Conservation (phyloP, 2,797 vertebrate genomes). For the Hylomyscus alleni region DNA sequence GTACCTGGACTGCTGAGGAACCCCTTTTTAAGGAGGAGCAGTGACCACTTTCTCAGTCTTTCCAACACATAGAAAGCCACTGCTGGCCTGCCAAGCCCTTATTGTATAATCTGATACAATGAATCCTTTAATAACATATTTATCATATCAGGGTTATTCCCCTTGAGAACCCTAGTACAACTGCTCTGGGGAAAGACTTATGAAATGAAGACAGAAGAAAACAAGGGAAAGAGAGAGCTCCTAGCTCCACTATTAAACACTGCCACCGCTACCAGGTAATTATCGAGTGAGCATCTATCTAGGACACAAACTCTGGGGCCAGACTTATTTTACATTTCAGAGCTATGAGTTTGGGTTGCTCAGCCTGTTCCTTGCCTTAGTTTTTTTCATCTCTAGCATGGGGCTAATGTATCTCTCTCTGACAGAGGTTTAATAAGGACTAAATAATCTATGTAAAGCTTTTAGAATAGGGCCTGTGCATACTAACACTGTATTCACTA, state of each 20-base stretch:
- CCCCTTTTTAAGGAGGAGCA: not conserved
- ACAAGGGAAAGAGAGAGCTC: not conserved
- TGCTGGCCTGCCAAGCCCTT: not conserved
- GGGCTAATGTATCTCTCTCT: not conserved
- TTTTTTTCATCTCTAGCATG: not conserved
- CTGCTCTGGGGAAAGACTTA: not conserved
- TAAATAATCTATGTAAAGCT: not conserved
- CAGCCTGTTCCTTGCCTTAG: not conserved
- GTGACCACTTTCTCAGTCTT: not conserved
- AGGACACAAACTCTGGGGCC: not conserved
- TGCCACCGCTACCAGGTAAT: not conserved
- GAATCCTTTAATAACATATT: not conserved
- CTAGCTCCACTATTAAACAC: not conserved
- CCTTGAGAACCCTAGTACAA: not conserved
- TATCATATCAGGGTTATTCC: not conserved
- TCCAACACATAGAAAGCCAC: not conserved
- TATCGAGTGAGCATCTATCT: not conserved
- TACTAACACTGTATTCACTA: not conserved
- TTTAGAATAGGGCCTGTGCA: slow-evolving; percentile 7
- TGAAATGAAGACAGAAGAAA: slow-evolving; percentile 54
- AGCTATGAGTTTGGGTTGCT: slow-evolving; percentile 18
- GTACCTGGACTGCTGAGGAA: not conserved
- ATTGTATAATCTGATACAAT: not conserved
- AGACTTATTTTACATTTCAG: not conserved
- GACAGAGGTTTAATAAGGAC: not conserved